These are phyloP conservation scores for Hyla sarda DNA, from an alignment of 2,113 vertebrate genomes.

Conservation along the genomic window DNA sequence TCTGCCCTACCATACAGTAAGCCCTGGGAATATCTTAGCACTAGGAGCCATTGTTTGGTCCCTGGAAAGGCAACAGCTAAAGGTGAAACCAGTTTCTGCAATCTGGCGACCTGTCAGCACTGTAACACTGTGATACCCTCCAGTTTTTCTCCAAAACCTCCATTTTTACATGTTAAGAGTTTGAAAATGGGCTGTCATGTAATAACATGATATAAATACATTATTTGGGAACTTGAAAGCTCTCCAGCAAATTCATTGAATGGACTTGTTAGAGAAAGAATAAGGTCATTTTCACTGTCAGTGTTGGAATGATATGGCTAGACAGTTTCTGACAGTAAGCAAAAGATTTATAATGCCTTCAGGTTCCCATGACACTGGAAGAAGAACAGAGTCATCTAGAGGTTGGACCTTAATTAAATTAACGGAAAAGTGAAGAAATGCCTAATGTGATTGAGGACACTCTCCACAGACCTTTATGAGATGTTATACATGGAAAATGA, in stretches of 20 bases:
- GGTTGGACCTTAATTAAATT: constrained; percentile 34
- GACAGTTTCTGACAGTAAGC: constrained; percentile 45
- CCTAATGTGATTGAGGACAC: constrained; percentile 9
- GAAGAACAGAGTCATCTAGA: constrained; percentile 51
- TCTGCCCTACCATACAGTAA: too few relatives aligned
- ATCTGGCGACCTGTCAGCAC: too few relatives aligned
- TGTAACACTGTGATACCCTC: too few relatives aligned
- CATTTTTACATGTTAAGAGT: neutral
- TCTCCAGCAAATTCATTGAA: constrained; percentile 34
- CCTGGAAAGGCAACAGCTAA: too few relatives aligned
- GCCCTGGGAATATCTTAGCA: too few relatives aligned
- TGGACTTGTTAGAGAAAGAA: constrained; percentile 45
- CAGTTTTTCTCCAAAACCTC: neutral
- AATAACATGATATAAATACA: constrained; percentile 10
- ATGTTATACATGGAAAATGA: neutral
- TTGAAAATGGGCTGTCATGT: neutral
- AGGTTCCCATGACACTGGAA: constrained; percentile 28
- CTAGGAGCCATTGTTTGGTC: too few relatives aligned
- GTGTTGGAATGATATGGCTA: constrained; percentile 49
- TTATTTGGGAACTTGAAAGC: constrained; percentile 14
- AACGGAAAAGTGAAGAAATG: constrained; percentile 1
- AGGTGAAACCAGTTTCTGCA: too few relatives aligned
- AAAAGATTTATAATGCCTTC: constrained; percentile 34
- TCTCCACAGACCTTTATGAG: constrained; percentile 1
- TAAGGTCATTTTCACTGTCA: constrained; percentile 51